phyloP scores from a whole-genome alignment of 2,797 vertebrate species.

The Pipistrellus nathusii region DNA sequence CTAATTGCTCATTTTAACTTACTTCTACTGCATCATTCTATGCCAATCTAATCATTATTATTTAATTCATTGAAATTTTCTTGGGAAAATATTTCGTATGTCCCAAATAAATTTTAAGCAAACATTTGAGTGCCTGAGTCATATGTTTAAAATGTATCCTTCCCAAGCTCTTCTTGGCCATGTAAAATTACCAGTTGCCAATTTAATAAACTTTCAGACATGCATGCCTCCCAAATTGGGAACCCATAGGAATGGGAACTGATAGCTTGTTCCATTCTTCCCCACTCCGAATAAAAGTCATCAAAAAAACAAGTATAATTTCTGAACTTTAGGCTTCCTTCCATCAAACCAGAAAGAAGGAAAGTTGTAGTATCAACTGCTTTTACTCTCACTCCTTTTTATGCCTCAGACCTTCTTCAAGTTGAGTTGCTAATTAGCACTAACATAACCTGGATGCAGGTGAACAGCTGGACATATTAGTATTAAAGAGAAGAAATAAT shows the following conservation, averaged over 20 bases:
- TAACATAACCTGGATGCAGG: not conserved
- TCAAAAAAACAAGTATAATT: not conserved
- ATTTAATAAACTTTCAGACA: not conserved
- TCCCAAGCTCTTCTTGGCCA: not conserved
- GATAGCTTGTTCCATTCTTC: not conserved
- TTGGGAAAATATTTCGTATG: slow-evolving; percentile 2
- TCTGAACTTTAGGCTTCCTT: not conserved
- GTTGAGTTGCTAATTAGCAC: not conserved
- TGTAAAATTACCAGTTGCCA: not conserved
- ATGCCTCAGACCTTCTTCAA: not conserved
- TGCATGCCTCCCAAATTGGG: not conserved
- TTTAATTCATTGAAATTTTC: slow-evolving; percentile 13
- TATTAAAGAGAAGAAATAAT: not conserved
- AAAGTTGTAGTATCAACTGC: not conserved
- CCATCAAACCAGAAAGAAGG: not conserved
- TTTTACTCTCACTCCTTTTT: not conserved
- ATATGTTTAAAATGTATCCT: not conserved
- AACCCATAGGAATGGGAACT: not conserved
- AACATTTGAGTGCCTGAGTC: slow-evolving; percentile 1
- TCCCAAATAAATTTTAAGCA: slow-evolving; percentile 16
- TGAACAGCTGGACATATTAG: not conserved
- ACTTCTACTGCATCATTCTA: not conserved
- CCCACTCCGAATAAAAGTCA: not conserved
- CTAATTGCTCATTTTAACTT: not conserved
- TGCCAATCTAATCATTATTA: not conserved